Evolutionary conservation across 2,113 vertebrate genomes (phyloP).

Genomic region (Rhinopithecus roxellana): DNA sequence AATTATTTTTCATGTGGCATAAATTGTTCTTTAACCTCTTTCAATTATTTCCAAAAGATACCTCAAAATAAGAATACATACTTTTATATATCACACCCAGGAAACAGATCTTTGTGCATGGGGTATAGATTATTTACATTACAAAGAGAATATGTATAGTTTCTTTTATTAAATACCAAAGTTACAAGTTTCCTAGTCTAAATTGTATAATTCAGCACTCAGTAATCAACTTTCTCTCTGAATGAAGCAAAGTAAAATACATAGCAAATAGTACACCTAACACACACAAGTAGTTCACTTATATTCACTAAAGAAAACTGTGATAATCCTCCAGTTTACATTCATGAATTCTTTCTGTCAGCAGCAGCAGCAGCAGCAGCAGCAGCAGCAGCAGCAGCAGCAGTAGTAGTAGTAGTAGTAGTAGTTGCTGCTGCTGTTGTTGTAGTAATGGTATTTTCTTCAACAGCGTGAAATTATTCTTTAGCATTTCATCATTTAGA

Average conservation of each 20-base stretch:
- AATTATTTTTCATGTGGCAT: slow-evolving; percentile 62
- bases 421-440: background rate
- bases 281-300: slow-evolving; percentile 59
- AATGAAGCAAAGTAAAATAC: slow-evolving; percentile 70
- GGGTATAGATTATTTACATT: slow-evolving; percentile 73
- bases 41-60: slow-evolving; percentile 80
- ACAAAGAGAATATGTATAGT: slow-evolving; percentile 75
- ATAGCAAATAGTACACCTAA: slow-evolving; percentile 69
- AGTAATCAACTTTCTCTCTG: slow-evolving; percentile 73
- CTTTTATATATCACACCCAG: slow-evolving; percentile 62
- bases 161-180: slow-evolving; percentile 75
- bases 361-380: slow-evolving; percentile 35
- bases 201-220: slow-evolving; percentile 55
- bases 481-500: slow-evolving; percentile 56
- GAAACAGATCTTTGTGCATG: slow-evolving; percentile 70
- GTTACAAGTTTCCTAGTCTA: slow-evolving; percentile 73
- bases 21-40: slow-evolving; percentile 69
- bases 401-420: slow-evolving; percentile 31
- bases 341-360: slow-evolving; percentile 46
- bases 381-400: slow-evolving; percentile 57
- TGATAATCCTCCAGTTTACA: slow-evolving; percentile 68
- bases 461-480: slow-evolving; percentile 37
- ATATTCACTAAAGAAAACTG: slow-evolving; percentile 60
- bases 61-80: slow-evolving; percentile 77
- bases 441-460: slow-evolving; percentile 46